Conservation (phyloP, 2,888 invertebrate species). For the Scaptomyza caliginosa region DNA sequence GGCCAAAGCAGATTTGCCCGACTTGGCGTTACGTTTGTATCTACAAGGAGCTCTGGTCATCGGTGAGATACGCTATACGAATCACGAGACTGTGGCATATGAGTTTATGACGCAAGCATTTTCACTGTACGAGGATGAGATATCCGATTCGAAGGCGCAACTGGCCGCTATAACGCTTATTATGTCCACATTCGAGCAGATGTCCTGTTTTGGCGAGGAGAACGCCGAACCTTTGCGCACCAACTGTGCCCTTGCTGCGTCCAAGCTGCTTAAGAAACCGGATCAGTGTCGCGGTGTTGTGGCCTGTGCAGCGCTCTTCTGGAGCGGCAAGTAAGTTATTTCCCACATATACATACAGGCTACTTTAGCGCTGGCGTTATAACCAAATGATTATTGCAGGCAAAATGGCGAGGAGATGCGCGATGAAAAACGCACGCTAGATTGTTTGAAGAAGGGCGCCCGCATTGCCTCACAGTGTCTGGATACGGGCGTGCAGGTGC, state of each 20-base stretch:
- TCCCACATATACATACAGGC: fast-evolving
- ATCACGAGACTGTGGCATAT: conserved; percentile 98
- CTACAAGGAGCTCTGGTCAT: conserved; percentile 97
- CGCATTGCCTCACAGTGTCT: conserved; percentile 98
- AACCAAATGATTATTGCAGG: conserved; percentile 43
- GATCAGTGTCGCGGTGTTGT: conserved; percentile 98
- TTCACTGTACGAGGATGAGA: conserved; percentile 98
- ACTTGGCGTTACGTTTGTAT: conserved; percentile 96
- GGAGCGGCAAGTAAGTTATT: conserved; percentile 90
- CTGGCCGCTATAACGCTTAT: conserved; percentile 97
- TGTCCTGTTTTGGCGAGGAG: conserved; percentile 97
- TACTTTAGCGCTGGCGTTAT: not conserved
- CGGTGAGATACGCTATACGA: conserved; percentile 95
- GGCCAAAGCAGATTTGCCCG: conserved; percentile 97
- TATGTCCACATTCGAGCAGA: conserved; percentile 97
- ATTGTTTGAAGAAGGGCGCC: conserved; percentile 97
- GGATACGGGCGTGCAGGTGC: conserved; percentile 98
- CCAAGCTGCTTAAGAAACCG: conserved; percentile 97
- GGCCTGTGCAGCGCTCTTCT: conserved; percentile 97
- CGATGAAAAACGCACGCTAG: conserved; percentile 95
- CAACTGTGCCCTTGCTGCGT: conserved; percentile 97
- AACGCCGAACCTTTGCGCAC: conserved; percentile 98
- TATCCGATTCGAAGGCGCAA: conserved; percentile 98
- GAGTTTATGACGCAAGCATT: conserved; percentile 98
- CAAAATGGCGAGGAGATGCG: conserved; percentile 88